Evolutionary conservation across 2,888 invertebrate genomes (phyloP).

Genomic region (Drosophila bunnanda): DNA sequence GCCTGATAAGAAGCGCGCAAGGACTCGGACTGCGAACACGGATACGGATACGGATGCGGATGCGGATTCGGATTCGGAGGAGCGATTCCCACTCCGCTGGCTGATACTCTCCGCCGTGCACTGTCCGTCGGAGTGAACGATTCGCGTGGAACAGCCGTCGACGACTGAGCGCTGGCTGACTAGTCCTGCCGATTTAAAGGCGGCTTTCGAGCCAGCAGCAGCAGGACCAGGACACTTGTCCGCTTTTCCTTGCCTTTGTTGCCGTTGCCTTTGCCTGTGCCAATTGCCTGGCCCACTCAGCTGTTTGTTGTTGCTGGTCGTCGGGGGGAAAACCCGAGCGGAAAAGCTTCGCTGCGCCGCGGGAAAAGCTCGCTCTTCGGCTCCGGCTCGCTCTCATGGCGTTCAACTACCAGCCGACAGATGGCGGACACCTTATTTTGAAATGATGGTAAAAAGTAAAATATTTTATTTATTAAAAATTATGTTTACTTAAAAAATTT

Average conservation of each 20-base stretch:
- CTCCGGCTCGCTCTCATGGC: not conserved
- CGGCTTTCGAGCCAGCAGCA: conserved; percentile 20
- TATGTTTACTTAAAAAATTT: not conserved
- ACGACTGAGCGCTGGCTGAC: conserved; percentile 73
- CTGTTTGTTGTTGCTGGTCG: conserved; percentile 43
- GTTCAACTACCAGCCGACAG: conserved; percentile 35
- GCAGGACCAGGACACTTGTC: conserved; percentile 72
- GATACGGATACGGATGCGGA: conserved; percentile 6
- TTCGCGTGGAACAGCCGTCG: conserved; percentile 76
- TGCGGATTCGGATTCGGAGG: conserved; percentile 1
- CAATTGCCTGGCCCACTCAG: conserved; percentile 62
- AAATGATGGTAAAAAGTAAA: not conserved
- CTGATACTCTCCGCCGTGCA: conserved; percentile 7
- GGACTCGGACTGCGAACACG: conserved; percentile 5
- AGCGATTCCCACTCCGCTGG: conserved; percentile 45
- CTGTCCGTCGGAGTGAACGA: conserved; percentile 54
- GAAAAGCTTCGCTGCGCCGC: conserved; percentile 12
- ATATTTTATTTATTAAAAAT: not conserved
- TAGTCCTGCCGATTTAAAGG: conserved; percentile 68
- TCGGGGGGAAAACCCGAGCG: conserved; percentile 27
- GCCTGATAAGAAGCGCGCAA: conserved; percentile 71
- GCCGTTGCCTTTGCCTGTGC: conserved; percentile 25
- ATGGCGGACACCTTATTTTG: conserved; percentile 47
- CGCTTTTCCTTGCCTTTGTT: conserved; percentile 55
- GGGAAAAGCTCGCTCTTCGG: conserved; percentile 19